A percentile compares a stretch with the other conserved stretches of the same genome.
These are phyloP conservation scores for Vulpes vulpes DNA, from an alignment of 2,113 vertebrate species.

Conservation along the genomic window DNA sequence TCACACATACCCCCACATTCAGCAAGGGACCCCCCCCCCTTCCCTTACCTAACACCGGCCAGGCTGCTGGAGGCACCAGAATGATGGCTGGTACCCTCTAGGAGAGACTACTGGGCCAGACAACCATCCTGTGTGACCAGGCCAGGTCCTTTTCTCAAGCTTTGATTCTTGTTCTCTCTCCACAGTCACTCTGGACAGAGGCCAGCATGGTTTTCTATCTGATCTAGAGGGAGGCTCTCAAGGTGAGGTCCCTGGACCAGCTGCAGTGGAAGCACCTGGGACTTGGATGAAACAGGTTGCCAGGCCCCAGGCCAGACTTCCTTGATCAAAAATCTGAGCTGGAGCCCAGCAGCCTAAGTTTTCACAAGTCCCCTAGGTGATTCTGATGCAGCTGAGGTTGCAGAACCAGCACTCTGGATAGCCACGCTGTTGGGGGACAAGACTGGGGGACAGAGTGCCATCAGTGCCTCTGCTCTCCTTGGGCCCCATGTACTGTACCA, in stretches of 20 bases:
- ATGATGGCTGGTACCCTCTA: not conserved
- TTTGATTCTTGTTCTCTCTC: not conserved
- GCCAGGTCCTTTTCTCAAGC: not conserved
- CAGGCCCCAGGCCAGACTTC: constrained; percentile 69
- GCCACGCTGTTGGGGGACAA: not conserved
- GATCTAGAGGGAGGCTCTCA: not conserved
- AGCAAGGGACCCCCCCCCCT: not conserved
- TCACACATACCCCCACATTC: not conserved
- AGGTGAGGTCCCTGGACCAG: constrained; percentile 20
- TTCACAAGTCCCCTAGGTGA: not conserved
- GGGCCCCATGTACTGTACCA: not conserved
- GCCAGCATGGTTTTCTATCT: not conserved
- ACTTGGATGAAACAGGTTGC: constrained; percentile 24
- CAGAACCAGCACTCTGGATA: not conserved
- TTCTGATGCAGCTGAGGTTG: not conserved
- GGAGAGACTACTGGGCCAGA: not conserved
- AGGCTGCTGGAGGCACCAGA: not conserved
- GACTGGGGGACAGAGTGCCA: fast-evolving
- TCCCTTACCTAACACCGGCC: not conserved
- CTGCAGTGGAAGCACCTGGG: not conserved
- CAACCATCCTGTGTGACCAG: not conserved
- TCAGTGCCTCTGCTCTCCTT: not conserved
- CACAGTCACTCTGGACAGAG: not conserved
- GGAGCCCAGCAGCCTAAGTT: not conserved
- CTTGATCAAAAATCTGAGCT: constrained; percentile 28